Base-by-base conservation (phyloP, 1,140 invertebrate species). In the Penaeus vannamei region DNA sequence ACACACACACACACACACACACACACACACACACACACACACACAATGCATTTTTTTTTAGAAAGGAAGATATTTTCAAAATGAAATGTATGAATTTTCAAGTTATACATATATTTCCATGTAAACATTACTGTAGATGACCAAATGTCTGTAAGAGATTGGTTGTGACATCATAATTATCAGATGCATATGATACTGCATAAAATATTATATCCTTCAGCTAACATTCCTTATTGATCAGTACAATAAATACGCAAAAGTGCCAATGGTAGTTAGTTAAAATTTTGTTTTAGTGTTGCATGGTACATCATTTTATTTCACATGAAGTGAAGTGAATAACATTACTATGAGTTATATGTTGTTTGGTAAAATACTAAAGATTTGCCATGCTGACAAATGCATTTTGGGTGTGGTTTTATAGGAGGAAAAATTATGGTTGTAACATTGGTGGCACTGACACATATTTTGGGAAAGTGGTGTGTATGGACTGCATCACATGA, bases 171-270 rank as follows among this genome's bases (percentile, higher is more conserved):
- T 26, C 19, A 20, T 20, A 36, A 36, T 59, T 60, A 59, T 84
- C 36, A 29, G 62, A 61, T 62, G 60, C n/a, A 80, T 62, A 86
- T 79, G 72, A 76, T 22, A 86, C 60, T 80, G 84, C 32, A 86
- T 62, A 59, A 86, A 61, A 85, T 85, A 29, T 42, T 69, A 60
- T 84, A 84, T 84, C 36, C 23, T 61, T 32, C 42, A 76, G 23
- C 72, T 36, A 88, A 88, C 87, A 88, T 88, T 88, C 87, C 87
- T 84, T 77, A 53, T 61, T 77, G 66, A 88, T 86, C 85, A 86
- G 81, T 88, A 76, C 62, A 88, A 84, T 88, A 84, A 69, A 29
- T 79, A 79, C 76, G 60, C 85, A 26, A 85, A 89, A 89, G 87
- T 89, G 87, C 86, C 81, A 88, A 88, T 84, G 59, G 66, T 77